phyloP scores from a whole-genome alignment of 1,140 invertebrate species.

The Bombus cullumanus region DNA sequence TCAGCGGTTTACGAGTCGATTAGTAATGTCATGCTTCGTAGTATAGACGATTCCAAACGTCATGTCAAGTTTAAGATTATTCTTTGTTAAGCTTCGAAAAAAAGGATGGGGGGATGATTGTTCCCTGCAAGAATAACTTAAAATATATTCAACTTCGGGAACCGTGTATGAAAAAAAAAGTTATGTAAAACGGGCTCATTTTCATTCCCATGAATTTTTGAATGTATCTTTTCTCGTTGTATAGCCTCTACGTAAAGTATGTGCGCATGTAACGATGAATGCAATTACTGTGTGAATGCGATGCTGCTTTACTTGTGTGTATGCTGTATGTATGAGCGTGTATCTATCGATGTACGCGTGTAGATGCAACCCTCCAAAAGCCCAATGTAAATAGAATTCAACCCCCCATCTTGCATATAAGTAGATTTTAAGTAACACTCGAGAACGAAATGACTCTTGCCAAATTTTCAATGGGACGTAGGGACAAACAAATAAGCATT shows the following conservation, averaged over 20 bases:
- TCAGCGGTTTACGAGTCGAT: constrained; percentile 51
- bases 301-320: constrained; percentile 11
- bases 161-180: background rate
- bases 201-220: constrained; percentile 22
- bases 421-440: constrained; percentile 69
- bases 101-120: constrained; percentile 42
- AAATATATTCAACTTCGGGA: constrained; percentile 25
- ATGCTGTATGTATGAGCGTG: background rate
- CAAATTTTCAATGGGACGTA: constrained; percentile 79
- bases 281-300: background rate
- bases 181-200: constrained; percentile 20
- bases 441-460: constrained; percentile 77
- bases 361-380: background rate
- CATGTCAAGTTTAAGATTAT: constrained; percentile 64
- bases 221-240: constrained; percentile 32
- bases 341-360: constrained; percentile 27
- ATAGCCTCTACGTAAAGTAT: constrained; percentile 21
- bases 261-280: constrained; percentile 3
- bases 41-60: constrained; percentile 59
- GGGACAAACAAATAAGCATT: constrained; percentile 74
- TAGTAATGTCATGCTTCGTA: constrained; percentile 68
- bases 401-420: constrained; percentile 59
- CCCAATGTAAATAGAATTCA: constrained; percentile 71
- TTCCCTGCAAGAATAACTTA: constrained; percentile 19
- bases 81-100: constrained; percentile 65